Evolutionary conservation across 2,888 invertebrate species (phyloP).

Genomic region (Beris morrisii): DNA sequence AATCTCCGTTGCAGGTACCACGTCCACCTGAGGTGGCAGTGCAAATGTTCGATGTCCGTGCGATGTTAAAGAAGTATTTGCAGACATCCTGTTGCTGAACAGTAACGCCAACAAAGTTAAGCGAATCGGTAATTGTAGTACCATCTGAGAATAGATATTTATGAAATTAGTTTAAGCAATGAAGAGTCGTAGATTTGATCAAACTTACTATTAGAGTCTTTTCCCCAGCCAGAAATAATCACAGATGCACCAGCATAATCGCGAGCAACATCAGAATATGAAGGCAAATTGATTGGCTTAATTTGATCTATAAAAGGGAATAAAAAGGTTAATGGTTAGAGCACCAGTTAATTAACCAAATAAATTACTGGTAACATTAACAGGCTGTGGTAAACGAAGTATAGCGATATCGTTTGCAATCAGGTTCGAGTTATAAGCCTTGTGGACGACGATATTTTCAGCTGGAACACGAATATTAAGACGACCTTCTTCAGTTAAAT

Average conservation of each 20-base stretch:
- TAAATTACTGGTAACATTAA: slow-evolving; percentile 49
- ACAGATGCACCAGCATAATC: slow-evolving; percentile 51
- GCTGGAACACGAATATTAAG: slow-evolving; percentile 48
- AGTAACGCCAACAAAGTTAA: slow-evolving; percentile 9
- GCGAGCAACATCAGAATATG: slow-evolving; percentile 48
- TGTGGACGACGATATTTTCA: slow-evolving; percentile 50
- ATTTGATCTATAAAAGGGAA: slow-evolving; percentile 50
- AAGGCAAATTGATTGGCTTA: slow-evolving; percentile 53
- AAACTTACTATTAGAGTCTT: slow-evolving; percentile 35
- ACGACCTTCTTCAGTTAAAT: slow-evolving; percentile 52
- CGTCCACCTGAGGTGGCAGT: slow-evolving; percentile 44
- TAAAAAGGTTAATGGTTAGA: background rate
- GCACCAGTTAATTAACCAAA: background rate
- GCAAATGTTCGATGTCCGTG: slow-evolving; percentile 21
- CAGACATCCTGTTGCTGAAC: background rate
- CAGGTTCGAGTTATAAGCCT: slow-evolving; percentile 52
- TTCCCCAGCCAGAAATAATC: slow-evolving; percentile 59
- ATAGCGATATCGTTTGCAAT: slow-evolving; percentile 53
- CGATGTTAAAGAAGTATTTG: background rate
- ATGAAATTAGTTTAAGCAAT: background rate
- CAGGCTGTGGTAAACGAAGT: slow-evolving; percentile 48
- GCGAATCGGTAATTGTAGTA: slow-evolving; percentile 10
- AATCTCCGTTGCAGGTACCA: slow-evolving; percentile 58
- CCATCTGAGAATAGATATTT: background rate
- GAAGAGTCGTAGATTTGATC: background rate